Conservation (phyloP, 2,888 invertebrate species). For the Stratiomys singularior region DNA sequence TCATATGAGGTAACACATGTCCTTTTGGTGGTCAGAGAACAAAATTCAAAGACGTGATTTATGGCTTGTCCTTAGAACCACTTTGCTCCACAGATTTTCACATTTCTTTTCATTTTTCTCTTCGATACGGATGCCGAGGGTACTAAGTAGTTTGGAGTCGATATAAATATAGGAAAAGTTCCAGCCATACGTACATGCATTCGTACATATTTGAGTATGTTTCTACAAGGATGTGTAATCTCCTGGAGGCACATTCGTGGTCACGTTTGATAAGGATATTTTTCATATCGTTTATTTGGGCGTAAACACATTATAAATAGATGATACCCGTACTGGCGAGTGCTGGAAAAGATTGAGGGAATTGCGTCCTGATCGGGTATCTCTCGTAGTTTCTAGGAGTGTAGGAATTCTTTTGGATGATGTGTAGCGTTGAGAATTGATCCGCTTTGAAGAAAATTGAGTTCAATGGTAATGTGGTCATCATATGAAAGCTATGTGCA, state of each 20-base stretch:
- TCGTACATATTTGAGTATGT: neutral
- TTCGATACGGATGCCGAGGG: constrained; percentile 12
- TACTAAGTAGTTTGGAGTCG: constrained; percentile 41
- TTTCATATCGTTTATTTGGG: constrained; percentile 44
- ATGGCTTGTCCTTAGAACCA: constrained; percentile 46
- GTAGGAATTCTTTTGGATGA: no score
- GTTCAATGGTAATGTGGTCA: no score
- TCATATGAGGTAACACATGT: constrained; percentile 47
- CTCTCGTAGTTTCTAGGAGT: no score
- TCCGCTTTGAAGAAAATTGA: no score
- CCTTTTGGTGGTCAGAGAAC: constrained; percentile 38
- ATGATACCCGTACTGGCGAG: neutral
- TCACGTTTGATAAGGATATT: constrained; percentile 47
- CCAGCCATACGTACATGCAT: neutral
- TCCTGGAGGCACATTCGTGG: constrained; percentile 30
- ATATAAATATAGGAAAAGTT: constrained; percentile 29
- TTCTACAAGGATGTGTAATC: neutral
- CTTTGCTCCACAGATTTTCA: constrained; percentile 43
- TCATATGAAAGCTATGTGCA: no score
- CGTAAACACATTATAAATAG: constrained; percentile 45
- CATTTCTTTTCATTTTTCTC: constrained; percentile 44
- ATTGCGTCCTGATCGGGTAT: no score
- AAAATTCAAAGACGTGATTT: constrained; percentile 41
- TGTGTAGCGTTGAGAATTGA: no score
- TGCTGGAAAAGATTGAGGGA: no score